Conservation (phyloP, 2,113 vertebrate genomes). For the Epinephelus lanceolatus region DNA sequence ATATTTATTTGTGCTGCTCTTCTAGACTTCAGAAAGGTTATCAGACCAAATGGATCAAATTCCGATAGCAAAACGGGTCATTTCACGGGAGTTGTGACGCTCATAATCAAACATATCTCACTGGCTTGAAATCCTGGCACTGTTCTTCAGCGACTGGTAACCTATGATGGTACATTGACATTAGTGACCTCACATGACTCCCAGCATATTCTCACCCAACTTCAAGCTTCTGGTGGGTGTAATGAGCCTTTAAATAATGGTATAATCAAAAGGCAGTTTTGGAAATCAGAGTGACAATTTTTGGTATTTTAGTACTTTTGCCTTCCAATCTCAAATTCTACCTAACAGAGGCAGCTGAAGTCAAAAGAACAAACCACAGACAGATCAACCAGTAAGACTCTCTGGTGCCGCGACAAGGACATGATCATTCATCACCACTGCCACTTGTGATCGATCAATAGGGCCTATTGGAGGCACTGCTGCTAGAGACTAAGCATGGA, state of each 20-base stretch:
- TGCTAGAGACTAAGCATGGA: neutral
- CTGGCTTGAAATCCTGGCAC: no score
- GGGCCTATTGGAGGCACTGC: neutral
- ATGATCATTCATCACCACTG: constrained; percentile 24
- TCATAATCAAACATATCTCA: no score
- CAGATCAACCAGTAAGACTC: neutral
- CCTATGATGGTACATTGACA: neutral
- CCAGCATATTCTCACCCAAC: neutral
- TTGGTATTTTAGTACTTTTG: neutral
- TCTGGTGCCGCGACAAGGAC: neutral
- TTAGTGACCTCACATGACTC: neutral
- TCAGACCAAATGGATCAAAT: no score
- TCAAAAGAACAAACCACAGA: neutral
- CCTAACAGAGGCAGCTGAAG: neutral
- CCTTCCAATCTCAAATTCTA: neutral
- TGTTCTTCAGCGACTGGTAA: no score
- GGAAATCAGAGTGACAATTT: no score
- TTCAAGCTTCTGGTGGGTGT: neutral
- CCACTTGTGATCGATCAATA: constrained; percentile 5
- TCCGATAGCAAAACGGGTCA: no score
- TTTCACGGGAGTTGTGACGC: no score
- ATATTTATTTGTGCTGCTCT: no score
- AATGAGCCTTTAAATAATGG: neutral
- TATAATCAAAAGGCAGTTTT: neutral
- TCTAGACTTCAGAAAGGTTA: no score